phyloP scores from a whole-genome alignment of 2,888 invertebrate genomes.

The Trichopria drosophilae region DNA sequence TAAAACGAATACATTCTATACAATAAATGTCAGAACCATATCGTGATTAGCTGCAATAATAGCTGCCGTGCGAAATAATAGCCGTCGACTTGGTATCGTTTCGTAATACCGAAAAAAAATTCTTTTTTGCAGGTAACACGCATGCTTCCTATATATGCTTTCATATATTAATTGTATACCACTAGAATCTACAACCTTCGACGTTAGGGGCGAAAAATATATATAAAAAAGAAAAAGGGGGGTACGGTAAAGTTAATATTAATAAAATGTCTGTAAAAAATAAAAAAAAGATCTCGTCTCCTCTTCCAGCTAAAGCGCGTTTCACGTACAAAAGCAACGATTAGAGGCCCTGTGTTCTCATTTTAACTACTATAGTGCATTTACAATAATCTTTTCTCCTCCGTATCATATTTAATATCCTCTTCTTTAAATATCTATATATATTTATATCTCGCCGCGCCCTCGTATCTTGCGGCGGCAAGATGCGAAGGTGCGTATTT shows the following conservation, averaged over 20 bases:
- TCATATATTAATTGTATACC: constrained; percentile 49
- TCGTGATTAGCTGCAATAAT: no score
- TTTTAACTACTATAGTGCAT: constrained; percentile 53
- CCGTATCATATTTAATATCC: constrained; percentile 42
- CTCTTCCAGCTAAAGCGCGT: constrained; percentile 52
- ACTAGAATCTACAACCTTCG: constrained; percentile 42
- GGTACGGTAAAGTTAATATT: constrained; percentile 42
- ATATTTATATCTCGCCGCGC: constrained; percentile 37
- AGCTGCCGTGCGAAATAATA: no score
- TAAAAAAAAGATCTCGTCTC: constrained; percentile 38
- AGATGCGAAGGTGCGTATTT: constrained; percentile 35
- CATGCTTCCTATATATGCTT: constrained; percentile 43
- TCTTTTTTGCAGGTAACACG: no score
- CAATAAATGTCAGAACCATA: no score
- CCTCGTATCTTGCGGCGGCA: constrained; percentile 40
- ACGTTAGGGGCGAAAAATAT: constrained; percentile 33
- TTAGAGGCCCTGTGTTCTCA: constrained; percentile 56
- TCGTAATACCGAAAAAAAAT: no score
- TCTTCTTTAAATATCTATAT: constrained; percentile 39
- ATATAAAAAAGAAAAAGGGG: constrained; percentile 28
- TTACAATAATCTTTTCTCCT: constrained; percentile 46
- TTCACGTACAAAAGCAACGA: constrained; percentile 57
- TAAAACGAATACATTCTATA: no score
- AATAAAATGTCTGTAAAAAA: constrained; percentile 40
- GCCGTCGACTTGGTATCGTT: no score